Conservation (phyloP, 2,797 vertebrate species). For the Clarias fuscus region DNA sequence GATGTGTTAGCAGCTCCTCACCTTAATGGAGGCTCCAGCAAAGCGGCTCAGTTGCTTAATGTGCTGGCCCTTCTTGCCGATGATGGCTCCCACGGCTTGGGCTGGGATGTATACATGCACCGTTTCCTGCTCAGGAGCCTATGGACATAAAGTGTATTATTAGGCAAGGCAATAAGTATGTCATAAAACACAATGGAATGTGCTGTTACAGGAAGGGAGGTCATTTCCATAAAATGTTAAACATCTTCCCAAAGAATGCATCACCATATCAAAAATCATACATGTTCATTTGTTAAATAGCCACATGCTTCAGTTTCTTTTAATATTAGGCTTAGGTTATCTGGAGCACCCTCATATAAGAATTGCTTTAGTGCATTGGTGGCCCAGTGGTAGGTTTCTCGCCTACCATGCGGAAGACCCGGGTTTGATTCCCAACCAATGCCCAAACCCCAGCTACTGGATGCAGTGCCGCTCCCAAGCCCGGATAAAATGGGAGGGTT, state of each 20-base stretch:
- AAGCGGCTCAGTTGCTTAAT: slow-evolving; percentile 96
- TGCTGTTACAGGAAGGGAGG: neutral
- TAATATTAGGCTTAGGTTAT: neutral
- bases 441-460: too few species aligned
- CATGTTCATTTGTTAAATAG: neutral
- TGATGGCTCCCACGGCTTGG: slow-evolving; percentile 93
- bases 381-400: too few species aligned
- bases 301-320: neutral
- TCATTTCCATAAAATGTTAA: neutral
- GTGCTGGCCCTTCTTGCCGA: slow-evolving; percentile 95
- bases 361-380: too few species aligned
- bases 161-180: neutral
- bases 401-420: too few species aligned
- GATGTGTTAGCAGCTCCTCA: slow-evolving; percentile 53
- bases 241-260: neutral
- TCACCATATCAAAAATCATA: neutral
- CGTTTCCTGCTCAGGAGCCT: slow-evolving; percentile 92
- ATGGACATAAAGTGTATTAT: slow-evolving; percentile 28
- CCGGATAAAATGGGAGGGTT: too few species aligned
- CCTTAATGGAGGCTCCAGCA: slow-evolving; percentile 96
- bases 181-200: slow-evolving; percentile 15
- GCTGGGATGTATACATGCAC: slow-evolving; percentile 95
- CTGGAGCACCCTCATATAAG: neutral
- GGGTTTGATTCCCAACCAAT: too few species aligned
- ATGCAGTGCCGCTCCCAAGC: too few species aligned